Percentiles rank a stretch among this genome's conserved stretches.
These are phyloP conservation scores for Drosophila saltans DNA, from an alignment of 1,140 invertebrate species.

Conservation along the genomic window DNA sequence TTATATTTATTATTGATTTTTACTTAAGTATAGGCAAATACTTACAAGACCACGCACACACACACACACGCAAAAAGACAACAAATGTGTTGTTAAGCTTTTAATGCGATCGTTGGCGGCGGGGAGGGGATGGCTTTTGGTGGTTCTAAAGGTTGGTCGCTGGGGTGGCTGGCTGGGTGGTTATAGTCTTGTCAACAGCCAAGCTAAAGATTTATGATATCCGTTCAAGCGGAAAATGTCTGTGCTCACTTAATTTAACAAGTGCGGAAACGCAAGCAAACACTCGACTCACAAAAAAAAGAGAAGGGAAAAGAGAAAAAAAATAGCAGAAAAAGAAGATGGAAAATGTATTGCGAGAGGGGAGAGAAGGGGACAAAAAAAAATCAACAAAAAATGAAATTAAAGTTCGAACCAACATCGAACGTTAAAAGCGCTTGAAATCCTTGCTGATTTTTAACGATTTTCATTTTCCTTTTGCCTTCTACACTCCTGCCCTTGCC, in stretches of 20 bases:
- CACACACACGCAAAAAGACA: conserved; percentile 7
- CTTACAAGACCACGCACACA: neutral
- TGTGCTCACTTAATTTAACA: conserved; percentile 56
- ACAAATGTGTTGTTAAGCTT: conserved; percentile 28
- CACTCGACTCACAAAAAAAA: conserved; percentile 11
- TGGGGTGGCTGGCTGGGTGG: neutral
- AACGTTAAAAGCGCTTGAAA: conserved; percentile 42
- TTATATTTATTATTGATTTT: conserved; percentile 57
- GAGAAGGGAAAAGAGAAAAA: neutral
- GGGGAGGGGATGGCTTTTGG: neutral
- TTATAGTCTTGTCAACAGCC: conserved; percentile 15
- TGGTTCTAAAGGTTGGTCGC: no score
- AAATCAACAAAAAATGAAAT: neutral
- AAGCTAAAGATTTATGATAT: conserved; percentile 60
- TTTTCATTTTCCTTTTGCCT: conserved; percentile 26
- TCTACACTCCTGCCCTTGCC: conserved; percentile 5
- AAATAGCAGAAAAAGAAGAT: neutral
- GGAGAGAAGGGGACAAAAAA: neutral
- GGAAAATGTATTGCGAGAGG: neutral
- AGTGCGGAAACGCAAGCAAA: conserved; percentile 42
- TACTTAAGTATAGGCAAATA: conserved; percentile 29
- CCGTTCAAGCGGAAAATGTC: conserved; percentile 61
- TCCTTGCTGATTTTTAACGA: conserved; percentile 58
- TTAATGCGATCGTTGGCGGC: conserved; percentile 40
- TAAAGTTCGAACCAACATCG: conserved; percentile 31